Base-by-base conservation (phyloP, 1,140 invertebrate genomes). In the Drosophila yakuba region DNA sequence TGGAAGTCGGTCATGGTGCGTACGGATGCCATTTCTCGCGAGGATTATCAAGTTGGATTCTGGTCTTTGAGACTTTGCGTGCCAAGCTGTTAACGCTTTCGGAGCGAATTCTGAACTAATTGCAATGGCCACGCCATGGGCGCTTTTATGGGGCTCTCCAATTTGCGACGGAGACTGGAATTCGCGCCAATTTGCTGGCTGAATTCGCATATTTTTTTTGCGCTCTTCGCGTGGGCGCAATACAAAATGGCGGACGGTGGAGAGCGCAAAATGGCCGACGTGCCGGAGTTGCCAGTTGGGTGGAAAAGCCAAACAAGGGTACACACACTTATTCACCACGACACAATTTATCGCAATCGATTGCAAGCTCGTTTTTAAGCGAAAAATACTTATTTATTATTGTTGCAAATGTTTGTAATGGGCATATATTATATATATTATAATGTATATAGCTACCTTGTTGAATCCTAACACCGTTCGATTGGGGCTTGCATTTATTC, bases 1-100 rank as follows among this genome's bases (percentile, higher is more conserved):
- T 73, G 45, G 28, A 67, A 88, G 20, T 88, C 83, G 43, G 41
- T 66, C 36, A 74, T 56, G 44, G 62, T 66, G 44, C 80, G 80
- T 5, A 84, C 45, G n/a, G 12, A n/a, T 2, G 67, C 3, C 67
- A 82, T 74, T 51, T 39, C 12, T 39, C 11, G 32, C 3, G 28
- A 14, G 28, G 48, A 51, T 51, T 15, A 23, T 2, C n/a, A 20
- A 8, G 11, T 20, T 43, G 6, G 20, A 2, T 20, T 20, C 20
- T 20, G 20, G 20, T 1, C 20, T 20, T 20, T 20, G 20, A 20
- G 20, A 20, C 20, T 47, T 32, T 2, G 12, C 3, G 15, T 11
- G 4, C 4, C 20, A 23, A 2, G 32, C 5, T 28, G 15, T 15
- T 38, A 11, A 14, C 6, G 8, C 17, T 10, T 35, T 52, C 15